phyloP scores from a whole-genome alignment of 2,113 vertebrate species.

The Anhinga rufa region DNA sequence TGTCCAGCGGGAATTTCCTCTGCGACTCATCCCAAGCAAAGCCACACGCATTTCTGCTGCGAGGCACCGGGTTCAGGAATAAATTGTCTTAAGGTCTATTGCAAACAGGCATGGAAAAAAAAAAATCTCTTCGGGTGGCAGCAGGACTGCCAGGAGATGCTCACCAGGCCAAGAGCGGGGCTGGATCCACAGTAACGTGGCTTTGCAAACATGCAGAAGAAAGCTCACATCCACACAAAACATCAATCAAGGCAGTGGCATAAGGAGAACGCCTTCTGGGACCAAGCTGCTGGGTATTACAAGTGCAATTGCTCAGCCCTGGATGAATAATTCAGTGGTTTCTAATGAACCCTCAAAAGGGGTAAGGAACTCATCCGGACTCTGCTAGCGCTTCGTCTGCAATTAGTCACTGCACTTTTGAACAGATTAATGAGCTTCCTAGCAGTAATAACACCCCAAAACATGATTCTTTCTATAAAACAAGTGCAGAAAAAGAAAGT shows the following conservation, averaged over 20 bases:
- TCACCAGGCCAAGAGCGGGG: neutral
- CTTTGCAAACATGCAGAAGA: rapidly evolving
- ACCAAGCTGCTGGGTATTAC: neutral
- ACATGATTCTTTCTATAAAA: rapidly evolving
- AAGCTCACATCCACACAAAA: neutral
- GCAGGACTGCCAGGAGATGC: neutral
- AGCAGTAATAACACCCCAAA: neutral
- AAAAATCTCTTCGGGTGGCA: neutral
- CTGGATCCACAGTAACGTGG: rapidly evolving
- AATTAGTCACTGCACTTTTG: neutral
- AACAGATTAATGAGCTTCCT: neutral
- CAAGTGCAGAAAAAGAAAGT: rapidly evolving
- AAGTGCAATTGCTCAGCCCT: rapidly evolving
- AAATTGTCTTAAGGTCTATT: neutral
- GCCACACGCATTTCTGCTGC: rapidly evolving
- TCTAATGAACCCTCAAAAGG: rapidly evolving
- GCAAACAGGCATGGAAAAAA: neutral
- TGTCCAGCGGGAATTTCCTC: neutral
- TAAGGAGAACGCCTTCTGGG: neutral
- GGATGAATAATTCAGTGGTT: rapidly evolving
- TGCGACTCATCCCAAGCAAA: rapidly evolving
- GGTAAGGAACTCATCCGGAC: neutral
- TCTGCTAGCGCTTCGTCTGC: neutral
- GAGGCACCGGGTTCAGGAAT: neutral
- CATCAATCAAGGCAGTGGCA: rapidly evolving